Conservation (phyloP, 2,113 vertebrate species). For the Leiothrix lutea region DNA sequence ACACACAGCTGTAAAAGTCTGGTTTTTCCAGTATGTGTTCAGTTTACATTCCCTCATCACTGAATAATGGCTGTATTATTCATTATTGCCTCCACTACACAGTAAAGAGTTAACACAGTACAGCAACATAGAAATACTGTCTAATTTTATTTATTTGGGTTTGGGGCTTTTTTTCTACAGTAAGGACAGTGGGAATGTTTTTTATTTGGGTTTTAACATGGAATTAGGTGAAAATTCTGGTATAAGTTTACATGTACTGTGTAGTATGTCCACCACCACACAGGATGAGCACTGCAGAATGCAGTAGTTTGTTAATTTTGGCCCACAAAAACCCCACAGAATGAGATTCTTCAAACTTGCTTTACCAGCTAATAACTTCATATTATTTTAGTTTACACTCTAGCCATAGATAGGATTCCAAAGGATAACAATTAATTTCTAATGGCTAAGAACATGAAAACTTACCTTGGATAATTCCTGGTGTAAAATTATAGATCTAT, state of each 20-base stretch:
- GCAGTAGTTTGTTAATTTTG: background rate
- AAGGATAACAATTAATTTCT: constrained; percentile 4
- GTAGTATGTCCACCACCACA: background rate
- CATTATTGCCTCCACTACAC: background rate
- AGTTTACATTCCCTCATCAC: constrained; percentile 28
- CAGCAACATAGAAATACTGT: constrained; percentile 17
- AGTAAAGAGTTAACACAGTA: constrained; percentile 37
- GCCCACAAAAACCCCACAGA: background rate
- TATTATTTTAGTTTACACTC: background rate
- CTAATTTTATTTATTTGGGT: constrained; percentile 56
- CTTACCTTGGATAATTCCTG: constrained; percentile 27
- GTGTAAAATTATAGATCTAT: constrained; percentile 58
- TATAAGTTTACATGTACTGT: background rate
- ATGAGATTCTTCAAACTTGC: background rate
- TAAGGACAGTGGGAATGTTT: background rate
- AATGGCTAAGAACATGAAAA: constrained; percentile 1
- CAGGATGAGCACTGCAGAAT: background rate
- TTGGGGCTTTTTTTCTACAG: background rate
- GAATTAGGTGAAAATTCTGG: constrained; percentile 1
- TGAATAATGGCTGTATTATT: constrained; percentile 17
- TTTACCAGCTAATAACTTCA: background rate
- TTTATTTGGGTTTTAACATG: background rate
- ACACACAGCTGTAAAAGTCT: constrained; percentile 5
- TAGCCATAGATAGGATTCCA: background rate
- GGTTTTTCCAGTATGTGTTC: background rate